Conservation (phyloP, 2,797 vertebrate species). For the Zalophus californianus region DNA sequence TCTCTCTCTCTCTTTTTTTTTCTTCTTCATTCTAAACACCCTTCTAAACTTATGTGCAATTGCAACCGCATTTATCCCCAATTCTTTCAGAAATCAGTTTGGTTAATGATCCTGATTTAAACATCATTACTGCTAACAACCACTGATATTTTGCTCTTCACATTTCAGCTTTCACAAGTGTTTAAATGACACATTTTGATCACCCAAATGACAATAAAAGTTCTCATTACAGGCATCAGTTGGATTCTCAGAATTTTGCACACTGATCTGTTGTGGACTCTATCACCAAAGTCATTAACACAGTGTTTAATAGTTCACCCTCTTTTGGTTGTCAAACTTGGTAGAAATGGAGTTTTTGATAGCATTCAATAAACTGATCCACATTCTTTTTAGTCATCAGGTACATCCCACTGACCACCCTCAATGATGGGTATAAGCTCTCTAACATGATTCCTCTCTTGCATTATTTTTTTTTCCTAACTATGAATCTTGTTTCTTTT, state of each 20-base stretch:
- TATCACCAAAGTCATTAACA: constrained; percentile 72
- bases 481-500: not conserved
- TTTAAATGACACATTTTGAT: constrained; percentile 85
- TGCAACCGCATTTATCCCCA: constrained; percentile 76
- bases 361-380: not conserved
- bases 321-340: constrained; percentile 64
- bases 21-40: constrained; percentile 43
- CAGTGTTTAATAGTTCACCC: constrained; percentile 68
- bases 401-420: not conserved
- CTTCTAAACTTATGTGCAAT: constrained; percentile 72
- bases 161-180: constrained; percentile 81
- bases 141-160: constrained; percentile 84
- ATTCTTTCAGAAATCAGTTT: constrained; percentile 84
- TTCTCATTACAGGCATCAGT: constrained; percentile 83
- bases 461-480: not conserved
- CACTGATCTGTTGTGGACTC: constrained; percentile 68
- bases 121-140: constrained; percentile 85
- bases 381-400: not conserved
- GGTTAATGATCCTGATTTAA: constrained; percentile 86
- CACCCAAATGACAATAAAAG: constrained; percentile 82
- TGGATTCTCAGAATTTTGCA: constrained; percentile 78
- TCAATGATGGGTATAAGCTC: not conserved
- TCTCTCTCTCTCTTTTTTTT: not conserved
- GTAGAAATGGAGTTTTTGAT: constrained; percentile 71
- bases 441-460: not conserved